Percentiles rank a stretch among this genome's conserved stretches.
phyloP scores from a whole-genome alignment of 2,113 vertebrate species.

The Salvelinus fontinalis region DNA sequence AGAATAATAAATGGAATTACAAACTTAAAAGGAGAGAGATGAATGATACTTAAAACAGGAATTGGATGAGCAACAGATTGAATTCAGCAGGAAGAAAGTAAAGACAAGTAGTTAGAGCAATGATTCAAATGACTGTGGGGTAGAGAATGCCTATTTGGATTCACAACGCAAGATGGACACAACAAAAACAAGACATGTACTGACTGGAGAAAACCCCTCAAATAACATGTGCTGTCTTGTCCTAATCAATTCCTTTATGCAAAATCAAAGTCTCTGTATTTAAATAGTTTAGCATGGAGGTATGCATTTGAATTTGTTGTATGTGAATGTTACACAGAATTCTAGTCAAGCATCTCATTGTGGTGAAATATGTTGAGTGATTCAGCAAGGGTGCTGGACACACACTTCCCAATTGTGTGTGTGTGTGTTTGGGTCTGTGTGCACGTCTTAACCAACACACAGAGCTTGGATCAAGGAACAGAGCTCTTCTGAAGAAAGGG shows the following conservation, averaged over 20 bases:
- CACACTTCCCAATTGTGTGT: neutral
- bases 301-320: neutral
- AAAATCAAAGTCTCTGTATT: constrained; percentile 18
- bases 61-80: constrained; percentile 8
- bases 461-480: neutral
- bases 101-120: neutral
- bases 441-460: neutral
- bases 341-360: constrained; percentile 11
- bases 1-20: constrained; percentile 35
- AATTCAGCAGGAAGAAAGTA: constrained; percentile 7
- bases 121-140: constrained; percentile 4
- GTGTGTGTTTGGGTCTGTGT: neutral
- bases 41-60: constrained; percentile 19
- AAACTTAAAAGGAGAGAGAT: constrained; percentile 37
- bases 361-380: constrained; percentile 5
- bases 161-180: neutral
- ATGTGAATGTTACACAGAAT: neutral
- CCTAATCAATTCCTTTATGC: constrained; percentile 2
- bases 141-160: neutral
- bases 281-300: neutral
- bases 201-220: neutral
- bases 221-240: neutral
- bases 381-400: neutral
- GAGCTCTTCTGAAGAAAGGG: neutral
- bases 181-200: neutral